A percentile compares a stretch with the other conserved stretches of the same genome.
Evolutionary conservation across 2,888 invertebrate genomes (phyloP).

Genomic region (Callinectes sapidus): DNA sequence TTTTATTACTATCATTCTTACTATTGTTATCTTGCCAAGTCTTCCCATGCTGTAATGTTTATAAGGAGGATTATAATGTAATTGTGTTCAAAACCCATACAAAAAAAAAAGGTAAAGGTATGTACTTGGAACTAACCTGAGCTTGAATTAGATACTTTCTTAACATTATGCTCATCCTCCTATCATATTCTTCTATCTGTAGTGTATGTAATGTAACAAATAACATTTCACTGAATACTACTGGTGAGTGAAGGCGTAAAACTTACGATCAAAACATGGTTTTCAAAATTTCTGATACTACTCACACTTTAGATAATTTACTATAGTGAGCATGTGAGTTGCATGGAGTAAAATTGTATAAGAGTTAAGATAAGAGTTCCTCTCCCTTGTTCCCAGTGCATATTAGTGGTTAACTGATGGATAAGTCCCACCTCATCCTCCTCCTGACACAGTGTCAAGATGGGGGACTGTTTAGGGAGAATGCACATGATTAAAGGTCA

Average conservation of each 20-base stretch:
- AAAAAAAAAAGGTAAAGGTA: background rate
- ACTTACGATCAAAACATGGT: background rate
- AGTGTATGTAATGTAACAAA: background rate
- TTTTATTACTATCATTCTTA: background rate
- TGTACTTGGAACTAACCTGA: background rate
- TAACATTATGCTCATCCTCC: background rate
- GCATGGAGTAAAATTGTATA: background rate
- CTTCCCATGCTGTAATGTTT: conserved; percentile 2
- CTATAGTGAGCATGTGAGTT: background rate
- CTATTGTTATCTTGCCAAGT: background rate
- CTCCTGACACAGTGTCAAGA: background rate
- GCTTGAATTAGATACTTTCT: background rate
- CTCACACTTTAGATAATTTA: background rate
- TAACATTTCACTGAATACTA: background rate
- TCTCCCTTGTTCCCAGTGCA: background rate
- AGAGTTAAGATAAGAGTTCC: background rate
- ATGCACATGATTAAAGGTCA: background rate
- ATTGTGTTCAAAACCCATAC: background rate
- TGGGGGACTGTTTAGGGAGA: background rate
- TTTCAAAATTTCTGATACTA: background rate
- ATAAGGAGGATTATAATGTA: background rate
- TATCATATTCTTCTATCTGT: background rate
- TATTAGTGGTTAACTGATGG: background rate
- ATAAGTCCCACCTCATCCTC: background rate
- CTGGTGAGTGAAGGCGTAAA: background rate